Evolutionary conservation across 2,888 invertebrate species (phyloP), one percentile per base, ranked within the genome.

Genomic region (Eutolmus rufibarbis): DNA sequence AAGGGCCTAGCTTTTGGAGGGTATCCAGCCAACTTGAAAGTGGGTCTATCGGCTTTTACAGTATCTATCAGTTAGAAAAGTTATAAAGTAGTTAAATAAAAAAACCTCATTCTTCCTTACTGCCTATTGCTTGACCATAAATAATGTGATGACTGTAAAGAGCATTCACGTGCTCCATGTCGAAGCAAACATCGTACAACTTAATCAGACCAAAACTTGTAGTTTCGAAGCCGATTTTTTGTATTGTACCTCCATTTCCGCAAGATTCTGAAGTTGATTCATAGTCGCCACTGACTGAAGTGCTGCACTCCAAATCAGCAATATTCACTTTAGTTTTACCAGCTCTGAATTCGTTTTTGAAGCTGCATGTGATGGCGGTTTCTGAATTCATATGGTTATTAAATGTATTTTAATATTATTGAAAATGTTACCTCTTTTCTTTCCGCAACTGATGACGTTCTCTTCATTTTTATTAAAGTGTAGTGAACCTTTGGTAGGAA

Each of bases 121-220:
- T 89, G 87, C 90, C 89, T 34, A 92, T 91, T 56, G 91, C 90
- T 87, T 90, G 89, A 82, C 93, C 92, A 87, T 91, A 89, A 28
- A 93, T 87, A 1, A 86, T 87, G 89, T 93, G 92, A 40, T 90
- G 89, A 0, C 92, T 89, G 88, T 92, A 93, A 7, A 92, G 87
- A 7, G 91, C 89, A 16, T 89, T 89, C 46, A 91, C 92, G 16
- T 88, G 90, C 28, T 89, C 57, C n/a, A 88, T 89, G 87, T 92
- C 90, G 86, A 92, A 92, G 86, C 93, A 93, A 1, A 91, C 90
- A 88, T 91, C 89, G 79, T 92, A 91, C 85, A 91, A 87, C 31
- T 90, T 90, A 19, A 87, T 56, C 89, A 87, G 57, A 9, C 81
- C 66, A 19, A 79, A 79, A 31, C 57, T 31, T 14, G 14, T 14